Conservation (phyloP, 2,113 vertebrate genomes). For the Atrichornis clamosus region DNA sequence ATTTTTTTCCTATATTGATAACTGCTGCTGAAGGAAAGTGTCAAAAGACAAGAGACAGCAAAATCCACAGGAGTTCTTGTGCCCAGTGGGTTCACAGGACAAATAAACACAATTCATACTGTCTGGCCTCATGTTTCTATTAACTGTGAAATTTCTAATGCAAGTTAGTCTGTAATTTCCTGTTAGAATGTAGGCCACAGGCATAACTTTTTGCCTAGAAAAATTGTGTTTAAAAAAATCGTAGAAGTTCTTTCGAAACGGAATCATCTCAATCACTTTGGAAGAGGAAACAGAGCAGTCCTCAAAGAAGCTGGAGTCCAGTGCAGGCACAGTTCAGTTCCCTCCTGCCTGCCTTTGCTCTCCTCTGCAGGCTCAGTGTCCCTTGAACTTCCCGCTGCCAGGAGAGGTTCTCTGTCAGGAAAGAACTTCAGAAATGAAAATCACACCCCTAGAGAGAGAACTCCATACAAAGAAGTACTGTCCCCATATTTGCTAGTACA, state of each 20-base stretch:
- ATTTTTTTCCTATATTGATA: neutral
- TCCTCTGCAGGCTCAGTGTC: neutral
- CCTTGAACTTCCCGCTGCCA: neutral
- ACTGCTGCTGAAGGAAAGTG: neutral
- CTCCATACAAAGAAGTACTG: neutral
- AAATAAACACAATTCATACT: neutral
- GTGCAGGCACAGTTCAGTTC: neutral
- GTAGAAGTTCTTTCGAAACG: rapidly evolving
- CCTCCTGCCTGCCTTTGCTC: neutral
- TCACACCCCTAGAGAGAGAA: neutral
- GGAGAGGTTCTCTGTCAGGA: neutral
- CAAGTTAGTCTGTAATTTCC: neutral
- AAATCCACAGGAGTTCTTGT: neutral
- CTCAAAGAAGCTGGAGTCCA: neutral
- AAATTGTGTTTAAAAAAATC: neutral
- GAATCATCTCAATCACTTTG: neutral
- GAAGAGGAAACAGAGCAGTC: neutral
- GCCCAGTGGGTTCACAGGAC: neutral
- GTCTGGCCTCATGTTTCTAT: neutral
- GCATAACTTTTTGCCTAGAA: neutral
- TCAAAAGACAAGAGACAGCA: neutral
- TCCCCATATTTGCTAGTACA: neutral
- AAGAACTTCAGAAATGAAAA: neutral
- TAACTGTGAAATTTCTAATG: neutral
- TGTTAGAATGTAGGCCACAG: neutral